These are phyloP conservation scores for Trogon melanurus DNA, from an alignment of 2,113 vertebrate species.

Conservation along the genomic window DNA sequence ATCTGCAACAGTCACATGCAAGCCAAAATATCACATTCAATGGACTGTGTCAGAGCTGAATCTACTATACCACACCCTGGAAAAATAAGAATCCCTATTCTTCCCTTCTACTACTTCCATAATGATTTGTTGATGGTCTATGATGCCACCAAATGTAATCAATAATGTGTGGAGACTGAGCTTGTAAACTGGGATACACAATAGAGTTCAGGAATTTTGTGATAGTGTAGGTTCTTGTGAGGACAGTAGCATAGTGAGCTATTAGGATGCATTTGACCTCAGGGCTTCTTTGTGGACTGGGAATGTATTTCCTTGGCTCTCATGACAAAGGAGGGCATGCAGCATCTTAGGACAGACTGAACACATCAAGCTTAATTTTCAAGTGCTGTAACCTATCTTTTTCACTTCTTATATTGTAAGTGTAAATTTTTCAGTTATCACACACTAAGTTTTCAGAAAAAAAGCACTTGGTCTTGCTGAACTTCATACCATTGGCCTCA, in stretches of 20 bases:
- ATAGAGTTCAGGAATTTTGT: background rate
- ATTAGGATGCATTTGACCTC: background rate
- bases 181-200: background rate
- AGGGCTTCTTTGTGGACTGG: background rate
- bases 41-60: background rate
- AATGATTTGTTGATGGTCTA: background rate
- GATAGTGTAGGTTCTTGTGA: background rate
- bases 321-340: background rate
- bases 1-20: background rate
- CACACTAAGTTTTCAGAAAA: background rate
- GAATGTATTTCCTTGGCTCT: background rate
- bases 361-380: background rate
- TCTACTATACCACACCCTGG: background rate
- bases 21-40: background rate
- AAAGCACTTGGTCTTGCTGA: background rate
- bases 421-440: background rate
- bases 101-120: background rate
- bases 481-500: too few relatives aligned
- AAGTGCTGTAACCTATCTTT: background rate
- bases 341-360: background rate
- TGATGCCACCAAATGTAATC: background rate
- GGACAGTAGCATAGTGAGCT: background rate
- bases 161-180: background rate
- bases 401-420: fast-evolving
- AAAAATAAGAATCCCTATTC: background rate